Percentiles rank a stretch among this genome's conserved stretches.
phyloP scores from a whole-genome alignment of 2,888 invertebrate species.

The Celastrina argiolus region DNA sequence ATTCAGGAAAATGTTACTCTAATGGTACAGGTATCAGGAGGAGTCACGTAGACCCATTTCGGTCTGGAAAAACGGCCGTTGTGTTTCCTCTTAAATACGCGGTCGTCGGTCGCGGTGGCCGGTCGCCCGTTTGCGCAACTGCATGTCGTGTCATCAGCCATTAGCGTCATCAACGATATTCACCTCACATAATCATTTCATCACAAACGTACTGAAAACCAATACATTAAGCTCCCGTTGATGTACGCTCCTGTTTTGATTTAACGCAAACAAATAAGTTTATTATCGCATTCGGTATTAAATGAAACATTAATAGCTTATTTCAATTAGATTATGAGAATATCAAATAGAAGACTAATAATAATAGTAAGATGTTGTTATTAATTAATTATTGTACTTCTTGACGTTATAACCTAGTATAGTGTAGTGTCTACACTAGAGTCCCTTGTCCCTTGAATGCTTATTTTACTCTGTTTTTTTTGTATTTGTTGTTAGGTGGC shows the following conservation, averaged over 20 bases:
- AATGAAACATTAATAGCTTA: background rate
- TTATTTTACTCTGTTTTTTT: too few species aligned
- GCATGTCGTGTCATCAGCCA: conserved; percentile 3
- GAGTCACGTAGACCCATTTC: too few species aligned
- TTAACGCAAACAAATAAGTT: background rate
- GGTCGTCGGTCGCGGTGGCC: background rate
- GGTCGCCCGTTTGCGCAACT: background rate
- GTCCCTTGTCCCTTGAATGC: too few species aligned
- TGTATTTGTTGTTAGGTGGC: too few species aligned
- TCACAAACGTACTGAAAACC: background rate
- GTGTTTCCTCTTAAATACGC: background rate
- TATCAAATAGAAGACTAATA: background rate
- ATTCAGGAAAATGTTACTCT: too few species aligned
- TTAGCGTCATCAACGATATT: conserved; percentile 1
- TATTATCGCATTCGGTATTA: background rate
- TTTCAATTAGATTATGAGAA: background rate
- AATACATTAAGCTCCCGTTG: conserved; percentile 3
- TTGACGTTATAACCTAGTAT: too few species aligned
- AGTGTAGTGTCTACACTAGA: too few species aligned
- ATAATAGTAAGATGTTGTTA: too few species aligned
- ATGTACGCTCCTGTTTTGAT: background rate
- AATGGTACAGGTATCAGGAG: too few species aligned
- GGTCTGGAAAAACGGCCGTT: background rate
- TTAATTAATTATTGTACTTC: too few species aligned
- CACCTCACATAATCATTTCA: background rate